Percentiles rank a stretch among this genome's conserved stretches.
phyloP scores from a whole-genome alignment of 2,797 vertebrate species.

The Acanthurus tractus region DNA sequence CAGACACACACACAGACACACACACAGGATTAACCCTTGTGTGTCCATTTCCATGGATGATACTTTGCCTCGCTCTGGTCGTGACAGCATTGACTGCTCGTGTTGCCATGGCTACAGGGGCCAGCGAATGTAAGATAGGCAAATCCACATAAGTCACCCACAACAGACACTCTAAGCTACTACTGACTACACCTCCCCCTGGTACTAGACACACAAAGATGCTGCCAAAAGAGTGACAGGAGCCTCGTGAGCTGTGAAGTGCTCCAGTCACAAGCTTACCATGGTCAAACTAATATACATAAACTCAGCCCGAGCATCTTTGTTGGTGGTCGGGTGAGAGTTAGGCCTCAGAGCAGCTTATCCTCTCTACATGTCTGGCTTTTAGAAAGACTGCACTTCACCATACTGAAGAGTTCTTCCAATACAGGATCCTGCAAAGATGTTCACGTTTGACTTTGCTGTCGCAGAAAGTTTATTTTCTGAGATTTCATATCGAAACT shows the following conservation, averaged over 20 bases:
- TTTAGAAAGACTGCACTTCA: conserved; percentile 42
- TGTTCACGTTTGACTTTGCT: neutral
- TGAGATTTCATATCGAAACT: neutral
- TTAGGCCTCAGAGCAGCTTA: conserved; percentile 60
- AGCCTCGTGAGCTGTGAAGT: conserved; percentile 69
- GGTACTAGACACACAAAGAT: conserved; percentile 74
- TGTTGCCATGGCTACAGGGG: conserved; percentile 84
- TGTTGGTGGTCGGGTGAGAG: conserved; percentile 58
- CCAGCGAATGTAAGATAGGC: conserved; percentile 81
- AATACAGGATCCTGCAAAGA: conserved; percentile 18
- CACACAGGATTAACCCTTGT: conserved; percentile 81
- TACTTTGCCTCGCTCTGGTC: conserved; percentile 76
- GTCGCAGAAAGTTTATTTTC: neutral
- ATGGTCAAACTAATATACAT: conserved; percentile 60
- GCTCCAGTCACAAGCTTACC: conserved; percentile 68
- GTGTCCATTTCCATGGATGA: conserved; percentile 80
- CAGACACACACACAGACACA: conserved; percentile 48
- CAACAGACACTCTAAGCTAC: conserved; percentile 77
- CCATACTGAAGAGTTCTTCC: conserved; percentile 28
- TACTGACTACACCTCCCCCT: conserved; percentile 69
- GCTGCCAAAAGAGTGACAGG: conserved; percentile 69
- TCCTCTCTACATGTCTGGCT: conserved; percentile 59
- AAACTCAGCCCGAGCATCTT: conserved; percentile 61
- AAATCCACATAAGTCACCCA: conserved; percentile 83
- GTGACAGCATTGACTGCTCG: conserved; percentile 79